phyloP scores from a whole-genome alignment of 1,140 invertebrate species.

The Chlorops oryzae region DNA sequence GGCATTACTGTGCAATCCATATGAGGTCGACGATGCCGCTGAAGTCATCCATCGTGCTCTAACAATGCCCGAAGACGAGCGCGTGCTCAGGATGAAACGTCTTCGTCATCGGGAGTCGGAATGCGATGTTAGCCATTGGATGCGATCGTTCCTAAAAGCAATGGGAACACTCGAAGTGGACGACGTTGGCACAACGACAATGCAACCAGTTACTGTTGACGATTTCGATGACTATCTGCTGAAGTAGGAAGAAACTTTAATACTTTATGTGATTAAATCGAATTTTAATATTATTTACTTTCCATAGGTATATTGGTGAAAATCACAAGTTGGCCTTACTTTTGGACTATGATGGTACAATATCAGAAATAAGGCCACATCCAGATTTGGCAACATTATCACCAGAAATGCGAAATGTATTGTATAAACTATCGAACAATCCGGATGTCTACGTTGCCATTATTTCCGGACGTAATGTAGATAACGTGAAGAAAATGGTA shows the following conservation, averaged over 20 bases:
- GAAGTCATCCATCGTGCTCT: slow-evolving; percentile 80
- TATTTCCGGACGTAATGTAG: slow-evolving; percentile 77
- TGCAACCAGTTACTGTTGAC: slow-evolving; percentile 78
- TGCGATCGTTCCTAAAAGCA: slow-evolving; percentile 77
- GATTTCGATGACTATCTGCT: slow-evolving; percentile 81
- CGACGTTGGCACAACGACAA: slow-evolving; percentile 70
- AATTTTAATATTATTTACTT: slow-evolving; percentile 2
- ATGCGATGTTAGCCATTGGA: slow-evolving; percentile 84
- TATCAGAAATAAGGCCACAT: slow-evolving; percentile 82
- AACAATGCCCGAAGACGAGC: slow-evolving; percentile 85
- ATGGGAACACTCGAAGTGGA: slow-evolving; percentile 79
- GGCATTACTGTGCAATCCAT: slow-evolving; percentile 82
- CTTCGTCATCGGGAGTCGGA: slow-evolving; percentile 71
- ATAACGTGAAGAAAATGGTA: slow-evolving; percentile 85
- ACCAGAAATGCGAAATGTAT: slow-evolving; percentile 74
- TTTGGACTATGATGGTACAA: slow-evolving; percentile 83
- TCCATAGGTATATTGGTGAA: slow-evolving; percentile 73
- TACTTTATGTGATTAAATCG: slow-evolving; percentile 16
- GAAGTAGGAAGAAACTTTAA: slow-evolving; percentile 54
- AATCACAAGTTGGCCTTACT: slow-evolving; percentile 77
- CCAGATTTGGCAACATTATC: slow-evolving; percentile 81
- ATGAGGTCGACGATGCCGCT: slow-evolving; percentile 80
- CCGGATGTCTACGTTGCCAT: slow-evolving; percentile 84
- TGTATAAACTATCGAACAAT: slow-evolving; percentile 78
- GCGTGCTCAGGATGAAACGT: slow-evolving; percentile 79